These are phyloP conservation scores for Tupaia chinensis DNA, from an alignment of 2,113 vertebrate genomes.

Conservation along the genomic window DNA sequence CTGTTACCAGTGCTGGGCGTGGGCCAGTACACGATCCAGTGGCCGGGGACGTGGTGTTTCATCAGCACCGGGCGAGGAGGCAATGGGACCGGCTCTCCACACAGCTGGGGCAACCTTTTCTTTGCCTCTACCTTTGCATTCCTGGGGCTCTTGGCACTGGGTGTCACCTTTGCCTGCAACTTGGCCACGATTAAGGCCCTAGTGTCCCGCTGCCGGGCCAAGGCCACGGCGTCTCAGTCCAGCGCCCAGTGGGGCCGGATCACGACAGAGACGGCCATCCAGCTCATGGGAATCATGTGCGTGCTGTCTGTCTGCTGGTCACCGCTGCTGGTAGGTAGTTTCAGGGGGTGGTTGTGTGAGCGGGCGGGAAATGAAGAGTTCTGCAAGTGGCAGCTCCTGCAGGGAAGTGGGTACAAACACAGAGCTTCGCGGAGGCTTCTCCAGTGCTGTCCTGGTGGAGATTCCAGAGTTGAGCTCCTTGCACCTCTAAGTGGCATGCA, in stretches of 20 bases:
- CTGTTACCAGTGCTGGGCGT: constrained; percentile 92
- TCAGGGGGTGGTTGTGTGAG: too few relatives aligned
- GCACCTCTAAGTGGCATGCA: background rate
- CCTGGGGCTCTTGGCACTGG: constrained; percentile 92
- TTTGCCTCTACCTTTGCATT: constrained; percentile 93
- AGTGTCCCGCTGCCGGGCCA: constrained; percentile 91
- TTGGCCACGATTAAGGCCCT: constrained; percentile 94
- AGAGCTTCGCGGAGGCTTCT: background rate
- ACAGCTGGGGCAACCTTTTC: constrained; percentile 86
- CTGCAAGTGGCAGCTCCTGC: background rate
- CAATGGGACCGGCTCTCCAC: constrained; percentile 66
- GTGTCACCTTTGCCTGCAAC: constrained; percentile 94
- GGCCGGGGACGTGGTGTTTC: constrained; percentile 99
- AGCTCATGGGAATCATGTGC: constrained; percentile 97
- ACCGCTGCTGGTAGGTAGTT: constrained; percentile 94
- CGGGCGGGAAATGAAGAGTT: background rate
- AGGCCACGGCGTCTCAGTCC: constrained; percentile 85
- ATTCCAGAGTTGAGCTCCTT: background rate
- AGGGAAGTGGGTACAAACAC: background rate
- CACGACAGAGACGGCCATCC: constrained; percentile 95
- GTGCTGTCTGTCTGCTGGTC: constrained; percentile 96
- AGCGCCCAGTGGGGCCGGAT: constrained; percentile 95
- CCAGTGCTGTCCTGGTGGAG: rapidly evolving
- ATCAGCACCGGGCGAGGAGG: constrained; percentile 88
- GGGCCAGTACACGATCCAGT: constrained; percentile 93